A percentile compares a stretch with the other conserved stretches of the same genome.
phyloP scores from a whole-genome alignment of 1,140 invertebrate genomes.

The Drosophila carrolli region DNA sequence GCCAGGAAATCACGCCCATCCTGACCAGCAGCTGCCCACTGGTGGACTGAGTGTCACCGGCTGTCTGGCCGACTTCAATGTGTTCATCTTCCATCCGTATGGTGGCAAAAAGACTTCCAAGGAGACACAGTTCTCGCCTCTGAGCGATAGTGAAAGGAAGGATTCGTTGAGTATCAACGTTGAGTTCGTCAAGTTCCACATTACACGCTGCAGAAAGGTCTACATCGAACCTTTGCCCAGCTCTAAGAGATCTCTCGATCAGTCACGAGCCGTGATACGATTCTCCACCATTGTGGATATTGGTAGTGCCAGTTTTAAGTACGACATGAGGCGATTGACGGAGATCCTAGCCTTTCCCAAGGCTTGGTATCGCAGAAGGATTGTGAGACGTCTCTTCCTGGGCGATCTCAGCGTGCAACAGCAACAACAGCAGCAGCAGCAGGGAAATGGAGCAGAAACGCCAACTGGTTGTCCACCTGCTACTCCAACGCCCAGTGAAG shows the following conservation, averaged over 20 bases:
- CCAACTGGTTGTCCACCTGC: constrained; percentile 42
- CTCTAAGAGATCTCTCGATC: constrained; percentile 85
- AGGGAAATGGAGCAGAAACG: constrained; percentile 46
- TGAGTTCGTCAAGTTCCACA: constrained; percentile 98
- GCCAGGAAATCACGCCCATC: constrained; percentile 31
- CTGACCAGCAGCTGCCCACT: constrained; percentile 73
- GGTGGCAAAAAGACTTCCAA: constrained; percentile 95
- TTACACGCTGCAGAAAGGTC: constrained; percentile 94
- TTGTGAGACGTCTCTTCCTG: constrained; percentile 96
- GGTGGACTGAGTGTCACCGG: constrained; percentile 92
- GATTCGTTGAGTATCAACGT: constrained; percentile 98
- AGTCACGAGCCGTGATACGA: constrained; percentile 91
- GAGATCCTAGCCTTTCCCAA: constrained; percentile 99
- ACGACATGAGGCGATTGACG: constrained; percentile 98
- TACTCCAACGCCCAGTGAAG: constrained; percentile 67
- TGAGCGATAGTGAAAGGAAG: constrained; percentile 95
- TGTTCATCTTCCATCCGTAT: constrained; percentile 99
- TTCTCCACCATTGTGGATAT: constrained; percentile 98
- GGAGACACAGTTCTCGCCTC: constrained; percentile 93
- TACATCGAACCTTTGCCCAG: constrained; percentile 88
- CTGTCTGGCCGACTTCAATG: constrained; percentile 97
- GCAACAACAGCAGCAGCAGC: constrained; percentile 57
- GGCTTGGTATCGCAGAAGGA: constrained; percentile 97
- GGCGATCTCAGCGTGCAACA: constrained; percentile 91
- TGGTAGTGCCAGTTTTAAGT: constrained; percentile 99